Base-by-base conservation (phyloP, 2,888 invertebrate genomes). In the Chelonus formosanus region DNA sequence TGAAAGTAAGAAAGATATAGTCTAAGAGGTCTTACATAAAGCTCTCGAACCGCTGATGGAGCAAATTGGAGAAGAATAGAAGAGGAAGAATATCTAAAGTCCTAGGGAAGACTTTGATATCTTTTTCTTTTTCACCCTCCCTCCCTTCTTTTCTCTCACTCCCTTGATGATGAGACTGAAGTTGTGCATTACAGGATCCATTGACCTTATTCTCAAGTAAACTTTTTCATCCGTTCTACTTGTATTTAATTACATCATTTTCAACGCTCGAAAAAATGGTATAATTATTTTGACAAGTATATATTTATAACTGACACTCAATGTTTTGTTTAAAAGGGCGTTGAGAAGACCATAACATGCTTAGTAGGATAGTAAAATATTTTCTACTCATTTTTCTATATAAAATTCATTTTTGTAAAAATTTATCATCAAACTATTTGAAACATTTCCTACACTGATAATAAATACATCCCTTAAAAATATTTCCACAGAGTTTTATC, bases 121-220 rank as follows among this genome's bases (percentile, higher is more conserved):
- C 48, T 31, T 10, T 48, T 48, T 48, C 31, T 31, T 48, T 6
- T 20, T 20, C 20, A 20, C 20, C 20, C 20, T 20, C 20, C 20
- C 20, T 20, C 20, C 20, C 20, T 20, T 20, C 20, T 20, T 20
- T 20, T 20, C 20, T 20, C 20, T 20, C 20, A 20, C 20, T 20
- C 20, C 2, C 20, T 20, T 20, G 20, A 48, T 48, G 31, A 48
- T 48, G 31, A 31, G 48, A 10, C 10, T 48, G 31, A 6, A 48
- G 20, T 55, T 54, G 20, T 47, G 54, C 40, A 34, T 53, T 34
- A 32, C 34, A 54, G 47, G 8, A 44, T 44, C 36, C 45, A 35
- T 47, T 62, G 62, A 62, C 61, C 61, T 61, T n/a, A 31, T 61
- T 53, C 52, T 36, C 10, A 40, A 55, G 40, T 10, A 10, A 55